Conservation (phyloP, 2,113 vertebrate genomes). For the Tonatia bakeri region DNA sequence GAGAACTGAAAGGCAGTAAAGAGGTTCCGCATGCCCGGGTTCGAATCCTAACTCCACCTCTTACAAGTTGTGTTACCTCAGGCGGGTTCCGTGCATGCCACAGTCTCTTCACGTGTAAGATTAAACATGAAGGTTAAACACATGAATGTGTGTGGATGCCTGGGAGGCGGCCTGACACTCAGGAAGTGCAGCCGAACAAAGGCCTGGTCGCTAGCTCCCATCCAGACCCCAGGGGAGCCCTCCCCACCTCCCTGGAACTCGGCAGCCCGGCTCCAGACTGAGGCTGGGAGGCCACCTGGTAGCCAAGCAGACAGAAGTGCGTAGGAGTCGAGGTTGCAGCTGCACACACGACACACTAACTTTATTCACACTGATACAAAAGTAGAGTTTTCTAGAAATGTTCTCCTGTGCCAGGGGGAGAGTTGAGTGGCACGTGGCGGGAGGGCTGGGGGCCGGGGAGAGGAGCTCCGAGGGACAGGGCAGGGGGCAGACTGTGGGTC, state of each 20-base stretch:
- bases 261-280: neutral
- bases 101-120: neutral
- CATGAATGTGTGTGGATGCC: neutral
- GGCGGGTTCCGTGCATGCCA: too few relatives aligned
- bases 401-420: slow-evolving; percentile 65
- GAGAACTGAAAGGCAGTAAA: neutral
- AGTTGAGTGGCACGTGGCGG: neutral
- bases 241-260: too few relatives aligned
- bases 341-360: slow-evolving; percentile 90
- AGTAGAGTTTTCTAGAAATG: slow-evolving; percentile 91
- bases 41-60: neutral
- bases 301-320: slow-evolving; percentile 26
- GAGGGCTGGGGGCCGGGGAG: neutral
- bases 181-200: neutral
- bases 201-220: neutral
- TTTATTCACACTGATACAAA: slow-evolving; percentile 98
- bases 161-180: neutral
- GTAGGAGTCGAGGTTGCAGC: slow-evolving; percentile 78
- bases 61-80: neutral
- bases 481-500: neutral
- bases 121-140: neutral
- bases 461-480: neutral
- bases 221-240: neutral
- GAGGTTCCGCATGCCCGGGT: rapidly evolving
- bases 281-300: neutral